Conservation (phyloP, 2,113 vertebrate species). For the Caloenas nicobarica region DNA sequence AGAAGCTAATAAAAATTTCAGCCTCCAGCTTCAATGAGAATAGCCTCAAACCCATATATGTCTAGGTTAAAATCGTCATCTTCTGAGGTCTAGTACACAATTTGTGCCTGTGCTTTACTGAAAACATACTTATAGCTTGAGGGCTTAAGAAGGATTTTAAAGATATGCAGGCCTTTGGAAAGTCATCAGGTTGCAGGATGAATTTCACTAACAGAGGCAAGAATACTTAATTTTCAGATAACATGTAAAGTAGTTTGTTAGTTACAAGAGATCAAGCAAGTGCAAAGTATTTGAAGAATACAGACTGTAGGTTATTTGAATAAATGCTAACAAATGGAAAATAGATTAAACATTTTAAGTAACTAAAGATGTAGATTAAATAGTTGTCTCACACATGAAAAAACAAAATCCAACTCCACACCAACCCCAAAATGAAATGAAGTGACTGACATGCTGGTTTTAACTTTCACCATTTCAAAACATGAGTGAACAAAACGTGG, state of each 20-base stretch:
- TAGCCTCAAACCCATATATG: neutral
- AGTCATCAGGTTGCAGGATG: neutral
- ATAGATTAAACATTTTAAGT: neutral
- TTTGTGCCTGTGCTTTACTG: neutral
- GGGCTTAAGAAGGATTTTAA: neutral
- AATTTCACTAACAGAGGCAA: neutral
- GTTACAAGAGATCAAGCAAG: neutral
- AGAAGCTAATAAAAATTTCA: constrained; percentile 8
- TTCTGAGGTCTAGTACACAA: neutral
- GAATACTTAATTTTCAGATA: neutral
- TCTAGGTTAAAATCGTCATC: neutral
- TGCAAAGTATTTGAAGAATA: neutral
- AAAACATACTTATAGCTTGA: neutral
- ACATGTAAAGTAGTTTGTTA: neutral
- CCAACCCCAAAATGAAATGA: neutral
- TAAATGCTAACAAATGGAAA: neutral
- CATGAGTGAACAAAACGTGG: neutral
- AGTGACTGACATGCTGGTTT: neutral
- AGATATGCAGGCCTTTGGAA: neutral
- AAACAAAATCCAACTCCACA: neutral
- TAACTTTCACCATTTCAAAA: neutral
- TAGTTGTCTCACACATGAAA: neutral
- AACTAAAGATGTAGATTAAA: neutral
- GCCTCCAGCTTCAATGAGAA: neutral
- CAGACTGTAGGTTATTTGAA: neutral